Base-by-base conservation (phyloP, 2,888 invertebrate species). In the Epistrophe grossulariae region DNA sequence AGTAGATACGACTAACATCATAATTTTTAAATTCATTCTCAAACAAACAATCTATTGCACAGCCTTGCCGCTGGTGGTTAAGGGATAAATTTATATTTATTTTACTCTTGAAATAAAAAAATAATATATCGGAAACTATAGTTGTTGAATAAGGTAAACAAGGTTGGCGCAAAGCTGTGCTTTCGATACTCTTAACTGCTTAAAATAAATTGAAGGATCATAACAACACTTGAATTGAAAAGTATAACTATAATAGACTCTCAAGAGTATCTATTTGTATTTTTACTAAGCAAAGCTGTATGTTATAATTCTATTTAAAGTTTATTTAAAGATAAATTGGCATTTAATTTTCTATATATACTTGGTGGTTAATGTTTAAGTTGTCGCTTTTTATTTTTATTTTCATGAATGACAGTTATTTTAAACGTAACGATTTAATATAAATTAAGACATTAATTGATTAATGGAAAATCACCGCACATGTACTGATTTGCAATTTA, bases 21-120 rank as follows among this genome's bases (percentile, higher is more conserved):
- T 5, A 13, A 2, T 15, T 43, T 0, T 40, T 40, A 6, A 43
- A 40, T 52, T 15, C 40, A 55, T 13, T 50, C 31, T 35, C 4
- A 11, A n/a, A 48, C 50, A 60, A 45, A 40, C 38, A 40, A 40
- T 10, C 10, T 38, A 40, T 13, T 2, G 35, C 35, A 35, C 8
- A 38, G 10, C 50, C 50, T 52, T 68, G 38, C n/a, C 38, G 13
- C n/a, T 35, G 1, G n/a, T 0, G 19, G 13, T 68, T 38, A 38
- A 38, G 52, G 68, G 68, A 52, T 68, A 19, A 50, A 19, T 48
- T 52, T 31, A 35, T 83, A 55, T 83, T 83, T 79, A 60, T 55
- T 35, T 28, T 45, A 38, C 78, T 60, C 79, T 83, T 73, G 55
- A 79, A 28, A 43, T n/a, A 38, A 83, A 24, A 24, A 24, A 24